phyloP scores from a whole-genome alignment of 2,888 invertebrate species.

The Sinodicranocentrus sp. region DNA sequence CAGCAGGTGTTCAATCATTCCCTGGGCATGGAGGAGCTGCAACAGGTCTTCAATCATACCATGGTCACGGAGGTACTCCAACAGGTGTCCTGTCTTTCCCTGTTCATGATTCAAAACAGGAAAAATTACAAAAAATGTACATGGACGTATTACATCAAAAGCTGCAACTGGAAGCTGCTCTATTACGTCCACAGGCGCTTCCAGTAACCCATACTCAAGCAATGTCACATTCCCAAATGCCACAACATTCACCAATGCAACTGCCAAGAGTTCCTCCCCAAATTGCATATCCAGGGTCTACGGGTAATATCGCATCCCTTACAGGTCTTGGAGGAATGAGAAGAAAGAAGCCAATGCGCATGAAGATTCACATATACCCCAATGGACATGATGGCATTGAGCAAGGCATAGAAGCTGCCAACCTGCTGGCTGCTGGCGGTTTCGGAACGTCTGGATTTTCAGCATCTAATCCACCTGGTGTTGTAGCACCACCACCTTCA shows the following conservation, averaged over 20 bases:
- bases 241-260: conserved; percentile 33
- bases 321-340: neutral
- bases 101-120: conserved; percentile 32
- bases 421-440: conserved; percentile 49
- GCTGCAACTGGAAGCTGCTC: conserved; percentile 71
- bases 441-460: conserved; percentile 57
- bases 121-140: conserved; percentile 73
- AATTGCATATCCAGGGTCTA: neutral
- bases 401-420: conserved; percentile 57
- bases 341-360: conserved; percentile 74
- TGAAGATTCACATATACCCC: conserved; percentile 77
- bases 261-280: conserved; percentile 31
- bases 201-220: neutral
- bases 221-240: conserved; percentile 4
- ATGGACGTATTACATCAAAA: conserved; percentile 75
- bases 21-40: neutral
- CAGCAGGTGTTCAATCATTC: too few species aligned
- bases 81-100: neutral
- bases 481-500: conserved; percentile 41
- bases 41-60: neutral
- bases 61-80: too few species aligned
- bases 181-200: conserved; percentile 25
- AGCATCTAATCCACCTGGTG: conserved; percentile 54
- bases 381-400: conserved; percentile 70
- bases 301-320: neutral